Evolutionary conservation across 2,113 vertebrate species (phyloP), one percentile per base, ranked within the genome.

Genomic region (Rana temporaria): DNA sequence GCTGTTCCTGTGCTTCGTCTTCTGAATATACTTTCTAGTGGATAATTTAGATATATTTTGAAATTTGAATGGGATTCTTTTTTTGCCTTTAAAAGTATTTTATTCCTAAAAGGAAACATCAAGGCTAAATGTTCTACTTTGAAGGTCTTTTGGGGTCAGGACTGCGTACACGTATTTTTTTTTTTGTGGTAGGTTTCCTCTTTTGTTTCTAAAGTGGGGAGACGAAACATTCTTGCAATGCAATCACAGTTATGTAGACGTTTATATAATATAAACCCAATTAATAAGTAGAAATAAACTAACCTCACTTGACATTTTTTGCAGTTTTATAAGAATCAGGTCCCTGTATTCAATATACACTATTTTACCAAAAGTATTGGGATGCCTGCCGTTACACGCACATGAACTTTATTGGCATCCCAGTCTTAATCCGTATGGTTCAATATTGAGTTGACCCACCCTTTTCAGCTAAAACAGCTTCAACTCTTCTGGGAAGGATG

Each of bases 71-170:
- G 2, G 14, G 16, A 20, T 75, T 66, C 34, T 66, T 53, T 64
- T 53, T 64, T 48, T 8, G n/a, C 38, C 22, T 64, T 34, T 67
- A 20, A 79, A 67, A 22, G 55, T 68, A n/a, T 19, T 69, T 4
- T 57, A 22, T 69, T 79, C 57, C 30, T 34, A 19, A 57, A 68
- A 78, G 32, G 18, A 64, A 20, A 65, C 74, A 65, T 66, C 26
- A 66, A 65, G 9, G 42, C 63, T 20, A 55, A n/a, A 8, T 67
- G 63, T 38, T 79, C 65, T 68, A 20, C 20, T 59, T 20, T 8
- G 56, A 57, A 68, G 77, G 77, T 69, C 53, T 5, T 79, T 57
- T 79, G 18, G 77, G 77, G 77, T 34, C 53, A 59, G 30, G 65
- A 34, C 19, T 24, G 32, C 63, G 24, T 68, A 2, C 53, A 20